Evolutionary conservation across 2,113 vertebrate genomes (phyloP), one percentile per base, ranked within the genome.

Genomic region (Anseranas semipalmata): DNA sequence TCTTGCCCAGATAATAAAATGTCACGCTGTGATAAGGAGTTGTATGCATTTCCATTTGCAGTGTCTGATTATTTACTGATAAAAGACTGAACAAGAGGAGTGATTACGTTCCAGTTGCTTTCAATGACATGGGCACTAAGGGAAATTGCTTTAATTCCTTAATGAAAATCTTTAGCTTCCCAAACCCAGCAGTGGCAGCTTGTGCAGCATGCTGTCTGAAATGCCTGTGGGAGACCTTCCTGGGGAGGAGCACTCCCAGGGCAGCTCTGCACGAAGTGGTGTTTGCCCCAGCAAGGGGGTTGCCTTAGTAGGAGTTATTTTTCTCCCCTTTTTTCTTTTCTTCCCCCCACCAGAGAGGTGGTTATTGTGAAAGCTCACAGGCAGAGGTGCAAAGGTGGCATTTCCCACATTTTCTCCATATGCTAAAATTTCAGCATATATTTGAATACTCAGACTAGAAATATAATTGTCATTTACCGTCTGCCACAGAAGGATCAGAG

Each of bases 1-100:
- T 68, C 59, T 78, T 5, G 3, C 48, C 86, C 30, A 32, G 87
- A 33, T 80, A 85, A 50, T 41, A 56, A 88, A 93, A 85, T 11
- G 30, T 24, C 72, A 53, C 6, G 2, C 52, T 6, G 37, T 60
- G 87, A 53, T 74, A 87, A 81, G 18, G 75, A 55, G 45, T 43
- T 77, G 81, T 48, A 50, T 93, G 81, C 58, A 39, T 94, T 96
- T 97, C 95, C 95, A 93, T 93, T 91, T 88, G 72, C 86, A 73
- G 11, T 62, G 3, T 67, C 62, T 72, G 63, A 65, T 94, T 67
- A 79, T 89, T 86, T 73, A 71, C 79, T 46, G 87, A 81, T 78
- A 60, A 86, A 94, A 93, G 4, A 62, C 56, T 41, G n/a, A 75
- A 10, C 22, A 37, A 62, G 59, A 35, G 4, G 0, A 33, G 62